These are phyloP conservation scores for Enteromius unitaeniatus DNA, from an alignment of 2,797 vertebrate species.

Conservation along the genomic window DNA sequence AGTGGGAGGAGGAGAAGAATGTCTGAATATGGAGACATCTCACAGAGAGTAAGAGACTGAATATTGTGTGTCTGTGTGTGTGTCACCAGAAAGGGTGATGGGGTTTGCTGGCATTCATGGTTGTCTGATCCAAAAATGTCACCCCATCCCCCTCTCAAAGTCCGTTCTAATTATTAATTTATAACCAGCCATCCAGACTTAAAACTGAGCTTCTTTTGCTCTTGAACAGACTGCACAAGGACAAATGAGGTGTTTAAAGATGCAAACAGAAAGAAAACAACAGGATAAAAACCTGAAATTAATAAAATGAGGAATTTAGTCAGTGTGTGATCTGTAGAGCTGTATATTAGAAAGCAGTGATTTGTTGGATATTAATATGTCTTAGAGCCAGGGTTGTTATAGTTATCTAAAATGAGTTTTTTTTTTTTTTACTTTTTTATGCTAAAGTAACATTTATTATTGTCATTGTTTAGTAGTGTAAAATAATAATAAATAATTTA, in stretches of 20 bases:
- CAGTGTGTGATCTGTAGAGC: neutral
- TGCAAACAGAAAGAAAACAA: neutral
- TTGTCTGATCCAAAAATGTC: slow-evolving; percentile 14
- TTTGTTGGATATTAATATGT: neutral
- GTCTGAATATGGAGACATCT: slow-evolving; percentile 9
- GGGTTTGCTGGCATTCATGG: neutral
- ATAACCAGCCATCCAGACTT: slow-evolving; percentile 45
- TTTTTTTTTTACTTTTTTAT: neutral
- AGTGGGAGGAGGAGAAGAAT: slow-evolving; percentile 5
- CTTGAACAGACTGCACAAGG: slow-evolving; percentile 13
- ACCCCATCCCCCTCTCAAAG: slow-evolving; percentile 37
- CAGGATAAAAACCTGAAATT: too few species aligned
- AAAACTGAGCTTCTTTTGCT: slow-evolving; percentile 38
- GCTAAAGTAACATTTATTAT: neutral
- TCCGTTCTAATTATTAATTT: slow-evolving; percentile 50
- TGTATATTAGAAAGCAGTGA: neutral
- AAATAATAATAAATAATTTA: neutral
- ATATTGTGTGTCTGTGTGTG: neutral
- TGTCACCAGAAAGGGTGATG: neutral
- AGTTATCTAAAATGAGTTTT: neutral
- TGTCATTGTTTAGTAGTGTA: neutral
- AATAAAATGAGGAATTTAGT: neutral
- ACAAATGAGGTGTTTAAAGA: neutral
- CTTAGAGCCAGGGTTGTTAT: neutral
- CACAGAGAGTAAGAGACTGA: neutral